These are phyloP conservation scores for Oophaga pumilio DNA, from an alignment of 2,113 vertebrate genomes.

Conservation along the genomic window DNA sequence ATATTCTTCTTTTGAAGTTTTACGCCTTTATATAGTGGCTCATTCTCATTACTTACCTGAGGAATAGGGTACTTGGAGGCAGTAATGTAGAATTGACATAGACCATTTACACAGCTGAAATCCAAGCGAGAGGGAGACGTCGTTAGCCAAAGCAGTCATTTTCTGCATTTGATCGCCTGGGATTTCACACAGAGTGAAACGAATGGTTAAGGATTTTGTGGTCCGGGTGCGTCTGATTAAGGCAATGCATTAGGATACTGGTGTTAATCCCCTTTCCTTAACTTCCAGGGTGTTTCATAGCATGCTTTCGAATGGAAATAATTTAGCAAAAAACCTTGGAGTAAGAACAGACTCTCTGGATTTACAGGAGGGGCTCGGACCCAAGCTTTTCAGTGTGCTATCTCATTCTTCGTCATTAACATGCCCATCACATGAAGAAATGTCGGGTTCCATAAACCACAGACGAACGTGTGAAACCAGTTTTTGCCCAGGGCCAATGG, in stretches of 20 bases:
- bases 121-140: neutral
- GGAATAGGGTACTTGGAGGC: too few relatives aligned
- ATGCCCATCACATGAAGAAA: slow-evolving; percentile 44
- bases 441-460: slow-evolving; percentile 21
- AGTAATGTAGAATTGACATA: neutral
- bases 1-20: too few relatives aligned
- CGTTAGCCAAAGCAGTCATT: neutral
- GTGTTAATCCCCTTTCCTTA: slow-evolving; percentile 50
- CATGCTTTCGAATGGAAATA: slow-evolving; percentile 42
- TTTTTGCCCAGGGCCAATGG: neutral
- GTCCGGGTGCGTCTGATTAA: slow-evolving; percentile 36
- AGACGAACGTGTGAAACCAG: slow-evolving; percentile 24
- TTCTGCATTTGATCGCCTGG: slow-evolving; percentile 23
- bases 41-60: too few relatives aligned
- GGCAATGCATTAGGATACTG: slow-evolving; percentile 12
- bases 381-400: neutral
- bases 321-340: neutral
- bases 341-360: slow-evolving; percentile 8
- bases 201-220: slow-evolving; percentile 36
- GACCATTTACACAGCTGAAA: neutral
- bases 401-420: slow-evolving; percentile 24
- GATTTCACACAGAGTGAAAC: slow-evolving; percentile 25
- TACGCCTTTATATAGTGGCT: too few relatives aligned
- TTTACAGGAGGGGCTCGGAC: slow-evolving; percentile 1
- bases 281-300: slow-evolving; percentile 44